Conservation (phyloP, 2,888 invertebrate species). For the Heliothis peltigera region DNA sequence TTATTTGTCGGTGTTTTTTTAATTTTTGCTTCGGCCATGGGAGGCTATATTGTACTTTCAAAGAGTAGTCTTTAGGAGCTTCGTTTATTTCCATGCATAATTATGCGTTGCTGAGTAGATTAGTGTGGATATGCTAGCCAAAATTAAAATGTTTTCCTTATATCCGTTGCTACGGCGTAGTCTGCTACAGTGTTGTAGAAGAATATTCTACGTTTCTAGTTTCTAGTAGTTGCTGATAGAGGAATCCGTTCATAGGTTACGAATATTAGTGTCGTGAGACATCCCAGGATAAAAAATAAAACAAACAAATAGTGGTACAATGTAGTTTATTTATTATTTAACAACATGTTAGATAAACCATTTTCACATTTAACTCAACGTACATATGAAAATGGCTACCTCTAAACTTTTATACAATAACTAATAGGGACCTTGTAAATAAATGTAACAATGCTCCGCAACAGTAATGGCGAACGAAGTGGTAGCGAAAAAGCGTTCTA, state of each 20-base stretch:
- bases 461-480: slow-evolving; percentile 71
- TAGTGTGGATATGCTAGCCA: no score
- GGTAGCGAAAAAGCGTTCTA: slow-evolving; percentile 82
- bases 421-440: slow-evolving; percentile 86
- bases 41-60: no score
- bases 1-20: background rate
- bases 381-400: slow-evolving; percentile 87
- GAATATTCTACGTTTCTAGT: no score
- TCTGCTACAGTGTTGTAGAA: no score
- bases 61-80: no score
- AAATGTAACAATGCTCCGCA: slow-evolving; percentile 84
- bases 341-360: slow-evolving; percentile 90
- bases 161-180: no score
- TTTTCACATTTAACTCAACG: slow-evolving; percentile 84
- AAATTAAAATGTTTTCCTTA: no score
- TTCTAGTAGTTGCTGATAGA: no score
- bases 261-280: background rate
- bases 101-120: no score
- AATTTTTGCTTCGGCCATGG: no score
- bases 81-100: no score
- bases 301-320: slow-evolving; percentile 90
- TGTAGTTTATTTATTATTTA: slow-evolving; percentile 92
- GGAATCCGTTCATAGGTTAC: no score
- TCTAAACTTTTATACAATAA: slow-evolving; percentile 88
- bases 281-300: slow-evolving; percentile 48